A percentile compares a stretch with the other conserved stretches of the same genome.
These are phyloP conservation scores for Ophioninae sp. DNA, from an alignment of 2,888 invertebrate genomes.

Conservation along the genomic window DNA sequence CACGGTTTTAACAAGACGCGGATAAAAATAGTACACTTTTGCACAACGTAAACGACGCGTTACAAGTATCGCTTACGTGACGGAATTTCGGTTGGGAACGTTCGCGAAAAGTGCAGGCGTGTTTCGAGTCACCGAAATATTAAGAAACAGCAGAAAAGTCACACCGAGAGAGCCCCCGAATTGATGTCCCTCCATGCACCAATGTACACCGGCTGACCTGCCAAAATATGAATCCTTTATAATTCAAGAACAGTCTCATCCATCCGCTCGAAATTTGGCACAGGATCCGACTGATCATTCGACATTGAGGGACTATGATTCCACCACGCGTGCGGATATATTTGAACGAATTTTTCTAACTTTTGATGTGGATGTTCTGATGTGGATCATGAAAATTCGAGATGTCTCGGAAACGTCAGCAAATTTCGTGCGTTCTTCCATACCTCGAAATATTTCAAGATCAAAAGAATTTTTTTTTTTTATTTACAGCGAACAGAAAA, in stretches of 20 bases:
- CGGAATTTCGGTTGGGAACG: background rate
- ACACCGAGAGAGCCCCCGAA: slow-evolving; percentile 2
- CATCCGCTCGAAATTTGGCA: slow-evolving; percentile 24
- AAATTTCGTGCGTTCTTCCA: background rate
- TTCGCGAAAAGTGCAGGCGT: background rate
- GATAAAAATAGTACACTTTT: background rate
- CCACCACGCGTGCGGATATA: background rate
- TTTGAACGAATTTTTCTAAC: slow-evolving; percentile 15
- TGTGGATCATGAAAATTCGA: background rate
- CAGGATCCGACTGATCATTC: slow-evolving; percentile 14
- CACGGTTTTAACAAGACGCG: background rate
- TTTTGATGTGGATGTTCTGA: background rate
- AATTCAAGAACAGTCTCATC: slow-evolving; percentile 40
- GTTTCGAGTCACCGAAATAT: slow-evolving; percentile 2
- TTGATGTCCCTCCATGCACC: background rate
- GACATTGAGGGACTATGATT: slow-evolving; percentile 37
- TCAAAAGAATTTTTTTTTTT: background rate
- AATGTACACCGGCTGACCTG: background rate
- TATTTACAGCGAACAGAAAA: background rate
- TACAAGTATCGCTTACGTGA: slow-evolving; percentile 20
- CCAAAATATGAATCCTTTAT: slow-evolving; percentile 45
- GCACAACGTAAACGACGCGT: slow-evolving; percentile 13
- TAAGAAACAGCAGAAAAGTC: background rate
- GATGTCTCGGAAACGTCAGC: background rate
- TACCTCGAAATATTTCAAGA: background rate